These are phyloP conservation scores for Pedetes capensis DNA, from an alignment of 2,113 vertebrate species.

Conservation along the genomic window DNA sequence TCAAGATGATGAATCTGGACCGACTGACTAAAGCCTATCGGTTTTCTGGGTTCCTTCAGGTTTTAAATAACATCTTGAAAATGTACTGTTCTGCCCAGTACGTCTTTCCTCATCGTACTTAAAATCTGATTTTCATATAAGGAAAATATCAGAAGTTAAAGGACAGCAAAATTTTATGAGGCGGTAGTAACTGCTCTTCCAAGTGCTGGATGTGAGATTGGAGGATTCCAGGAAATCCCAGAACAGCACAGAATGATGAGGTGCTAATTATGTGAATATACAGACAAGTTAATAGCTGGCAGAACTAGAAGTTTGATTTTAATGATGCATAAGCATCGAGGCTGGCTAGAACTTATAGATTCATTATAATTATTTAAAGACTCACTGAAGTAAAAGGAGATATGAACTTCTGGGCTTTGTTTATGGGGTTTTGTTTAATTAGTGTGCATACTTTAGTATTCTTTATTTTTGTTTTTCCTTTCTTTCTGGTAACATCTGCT, in stretches of 20 bases:
- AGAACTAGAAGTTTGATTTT: slow-evolving; percentile 65
- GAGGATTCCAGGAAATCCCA: slow-evolving; percentile 11
- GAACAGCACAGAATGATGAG: slow-evolving; percentile 36
- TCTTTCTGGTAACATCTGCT: slow-evolving; percentile 58
- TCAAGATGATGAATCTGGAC: neutral
- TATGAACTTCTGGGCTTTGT: slow-evolving; percentile 33
- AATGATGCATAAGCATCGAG: slow-evolving; percentile 53
- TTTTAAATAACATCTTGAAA: slow-evolving; percentile 1
- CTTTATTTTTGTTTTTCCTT: neutral
- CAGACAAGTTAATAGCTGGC: slow-evolving; percentile 26
- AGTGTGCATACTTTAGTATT: slow-evolving; percentile 4
- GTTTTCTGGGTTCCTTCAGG: neutral
- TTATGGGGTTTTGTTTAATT: slow-evolving; percentile 59
- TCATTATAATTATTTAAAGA: slow-evolving; percentile 57
- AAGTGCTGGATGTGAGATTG: slow-evolving; percentile 7
- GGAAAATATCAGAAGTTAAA: neutral
- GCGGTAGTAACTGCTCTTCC: slow-evolving; percentile 19
- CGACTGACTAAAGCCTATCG: neutral
- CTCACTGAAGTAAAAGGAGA: slow-evolving; percentile 41
- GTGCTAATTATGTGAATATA: slow-evolving; percentile 55
- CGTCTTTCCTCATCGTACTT: neutral
- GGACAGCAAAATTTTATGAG: slow-evolving; percentile 11
- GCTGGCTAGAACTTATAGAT: slow-evolving; percentile 38
- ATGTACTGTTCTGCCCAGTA: neutral
- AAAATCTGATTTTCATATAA: slow-evolving; percentile 10